phyloP scores from a whole-genome alignment of 2,797 vertebrate genomes.

The Coranthus polyacanthus region DNA sequence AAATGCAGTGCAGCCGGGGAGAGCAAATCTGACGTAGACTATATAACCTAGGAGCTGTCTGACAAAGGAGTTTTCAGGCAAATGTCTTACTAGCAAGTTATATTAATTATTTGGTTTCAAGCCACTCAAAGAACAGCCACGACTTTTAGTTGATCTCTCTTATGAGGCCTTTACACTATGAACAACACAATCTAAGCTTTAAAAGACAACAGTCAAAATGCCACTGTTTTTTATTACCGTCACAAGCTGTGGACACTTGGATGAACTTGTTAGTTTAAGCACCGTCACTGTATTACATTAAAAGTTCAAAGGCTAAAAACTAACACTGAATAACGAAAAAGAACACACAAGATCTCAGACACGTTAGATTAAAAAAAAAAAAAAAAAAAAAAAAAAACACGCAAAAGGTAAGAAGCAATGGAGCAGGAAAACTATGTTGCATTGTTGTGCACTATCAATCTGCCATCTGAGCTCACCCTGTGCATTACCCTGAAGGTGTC shows the following conservation, averaged over 20 bases:
- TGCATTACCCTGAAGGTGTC: neutral
- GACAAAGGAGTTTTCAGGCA: conserved; percentile 89
- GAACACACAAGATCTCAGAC: conserved; percentile 67
- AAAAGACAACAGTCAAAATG: conserved; percentile 14
- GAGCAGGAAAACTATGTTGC: conserved; percentile 78
- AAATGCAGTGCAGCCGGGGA: conserved; percentile 30
- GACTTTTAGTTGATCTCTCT: conserved; percentile 12
- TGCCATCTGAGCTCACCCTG: conserved; percentile 40
- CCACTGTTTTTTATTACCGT: conserved; percentile 6
- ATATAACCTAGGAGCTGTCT: conserved; percentile 91
- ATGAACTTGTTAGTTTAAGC: conserved; percentile 8
- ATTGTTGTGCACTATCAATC: conserved; percentile 84
- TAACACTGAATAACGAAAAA: conserved; percentile 44
- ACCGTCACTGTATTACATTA: neutral
- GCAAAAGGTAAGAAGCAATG: conserved; percentile 80
- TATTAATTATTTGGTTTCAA: conserved; percentile 59
- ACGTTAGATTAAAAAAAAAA: conserved; percentile 56
- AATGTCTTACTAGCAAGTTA: conserved; percentile 31
- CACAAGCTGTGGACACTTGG: conserved; percentile 28
- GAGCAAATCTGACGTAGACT: conserved; percentile 42
- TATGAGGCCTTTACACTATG: conserved; percentile 4
- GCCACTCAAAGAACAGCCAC: conserved; percentile 61
- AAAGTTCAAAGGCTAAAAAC: conserved; percentile 28
- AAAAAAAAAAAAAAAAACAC: conserved; percentile 66
- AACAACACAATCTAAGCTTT: conserved; percentile 24